Conservation (phyloP, 2,888 invertebrate genomes). For the Agriotes lineatus region DNA sequence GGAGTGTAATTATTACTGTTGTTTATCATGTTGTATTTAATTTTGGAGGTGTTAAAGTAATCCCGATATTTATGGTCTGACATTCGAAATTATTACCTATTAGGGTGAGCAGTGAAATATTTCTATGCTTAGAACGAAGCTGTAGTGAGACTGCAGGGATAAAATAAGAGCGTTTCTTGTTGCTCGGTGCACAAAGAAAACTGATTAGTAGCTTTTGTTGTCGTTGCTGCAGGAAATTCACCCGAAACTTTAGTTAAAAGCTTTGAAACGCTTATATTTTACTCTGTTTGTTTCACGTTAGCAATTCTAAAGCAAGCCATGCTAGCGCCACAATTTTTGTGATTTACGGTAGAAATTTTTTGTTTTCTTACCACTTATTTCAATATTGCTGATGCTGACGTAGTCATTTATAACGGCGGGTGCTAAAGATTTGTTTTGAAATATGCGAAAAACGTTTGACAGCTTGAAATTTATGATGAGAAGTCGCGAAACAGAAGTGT, state of each 20-base stretch:
- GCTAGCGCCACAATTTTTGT: constrained; percentile 29
- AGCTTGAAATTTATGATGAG: constrained; percentile 12
- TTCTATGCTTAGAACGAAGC: constrained; percentile 25
- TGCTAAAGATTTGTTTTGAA: constrained; percentile 21
- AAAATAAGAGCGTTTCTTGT: constrained; percentile 32
- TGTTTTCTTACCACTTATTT: constrained; percentile 26
- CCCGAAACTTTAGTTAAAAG: constrained; percentile 10
- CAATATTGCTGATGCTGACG: constrained; percentile 20
- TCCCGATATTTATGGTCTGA: constrained; percentile 30
- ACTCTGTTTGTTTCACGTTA: constrained; percentile 28
- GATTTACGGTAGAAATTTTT: constrained; percentile 25
- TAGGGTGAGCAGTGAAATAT: constrained; percentile 28
- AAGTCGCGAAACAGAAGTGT: constrained; percentile 4
- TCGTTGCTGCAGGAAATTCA: constrained; percentile 17
- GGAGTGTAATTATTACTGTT: constrained; percentile 31
- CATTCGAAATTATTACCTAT: constrained; percentile 29
- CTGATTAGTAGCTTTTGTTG: constrained; percentile 18
- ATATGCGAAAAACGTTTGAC: constrained; percentile 17
- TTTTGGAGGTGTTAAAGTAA: constrained; percentile 39
- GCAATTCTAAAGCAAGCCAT: constrained; percentile 37
- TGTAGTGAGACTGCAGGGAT: constrained; percentile 20
- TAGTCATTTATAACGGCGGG: constrained; percentile 18
- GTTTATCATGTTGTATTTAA: constrained; percentile 39
- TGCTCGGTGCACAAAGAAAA: not conserved
- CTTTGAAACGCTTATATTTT: constrained; percentile 31